A percentile compares a stretch with the other conserved stretches of the same genome.
Conservation (phyloP, 2,888 invertebrate species). For the Coelopa pilipes region DNA sequence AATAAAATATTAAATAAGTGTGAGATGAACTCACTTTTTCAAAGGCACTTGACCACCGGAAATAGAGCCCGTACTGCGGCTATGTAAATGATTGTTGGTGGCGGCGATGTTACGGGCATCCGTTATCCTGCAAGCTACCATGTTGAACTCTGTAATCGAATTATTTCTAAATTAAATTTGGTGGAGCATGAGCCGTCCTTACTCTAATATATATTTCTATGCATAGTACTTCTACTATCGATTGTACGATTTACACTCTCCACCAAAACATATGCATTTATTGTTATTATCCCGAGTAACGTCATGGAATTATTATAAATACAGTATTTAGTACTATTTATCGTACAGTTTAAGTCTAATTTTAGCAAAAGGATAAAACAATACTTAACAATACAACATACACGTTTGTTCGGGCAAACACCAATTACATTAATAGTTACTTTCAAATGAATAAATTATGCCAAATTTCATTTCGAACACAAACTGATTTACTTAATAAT, state of each 20-base stretch:
- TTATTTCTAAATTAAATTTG: constrained; percentile 73
- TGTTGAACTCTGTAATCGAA: constrained; percentile 94
- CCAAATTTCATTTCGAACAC: constrained; percentile 2
- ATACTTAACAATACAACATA: too few relatives aligned
- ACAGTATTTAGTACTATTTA: not conserved
- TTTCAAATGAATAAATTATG: not conserved
- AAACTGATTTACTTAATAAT: constrained; percentile 2
- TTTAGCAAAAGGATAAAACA: not conserved
- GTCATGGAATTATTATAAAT: not conserved
- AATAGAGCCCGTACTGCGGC: constrained; percentile 73
- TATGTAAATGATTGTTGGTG: constrained; percentile 65
- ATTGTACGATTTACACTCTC: constrained; percentile 36
- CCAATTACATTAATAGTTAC: constrained; percentile 7
- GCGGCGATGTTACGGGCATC: constrained; percentile 87
- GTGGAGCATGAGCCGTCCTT: constrained; percentile 68
- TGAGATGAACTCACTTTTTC: constrained; percentile 85
- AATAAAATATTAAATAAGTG: constrained; percentile 29
- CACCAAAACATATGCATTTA: constrained; percentile 26
- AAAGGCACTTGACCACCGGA: constrained; percentile 97
- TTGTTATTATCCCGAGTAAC: not conserved
- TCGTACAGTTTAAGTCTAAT: not conserved
- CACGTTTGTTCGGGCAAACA: not conserved
- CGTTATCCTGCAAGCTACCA: constrained; percentile 96
- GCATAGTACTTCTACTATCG: constrained; percentile 5
- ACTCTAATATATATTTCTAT: constrained; percentile 45